phyloP scores from a whole-genome alignment of 1,140 invertebrate genomes.

The Manduca sexta region DNA sequence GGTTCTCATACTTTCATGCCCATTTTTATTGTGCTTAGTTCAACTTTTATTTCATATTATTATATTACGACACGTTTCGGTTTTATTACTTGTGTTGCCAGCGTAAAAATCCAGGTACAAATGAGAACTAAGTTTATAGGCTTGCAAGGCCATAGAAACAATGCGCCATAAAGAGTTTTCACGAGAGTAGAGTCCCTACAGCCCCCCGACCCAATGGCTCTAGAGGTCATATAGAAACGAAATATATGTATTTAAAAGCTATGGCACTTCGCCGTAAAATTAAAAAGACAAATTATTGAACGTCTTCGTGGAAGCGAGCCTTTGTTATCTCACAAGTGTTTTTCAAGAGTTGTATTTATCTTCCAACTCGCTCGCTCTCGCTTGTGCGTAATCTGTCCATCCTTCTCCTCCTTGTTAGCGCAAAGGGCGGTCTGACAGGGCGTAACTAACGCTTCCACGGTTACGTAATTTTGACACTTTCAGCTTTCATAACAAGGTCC shows the following conservation, averaged over 20 bases:
- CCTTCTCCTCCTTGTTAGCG: constrained; percentile 63
- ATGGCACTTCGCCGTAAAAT: constrained; percentile 69
- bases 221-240: constrained; percentile 54
- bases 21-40: constrained; percentile 61
- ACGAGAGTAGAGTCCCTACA: constrained; percentile 54
- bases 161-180: constrained; percentile 62
- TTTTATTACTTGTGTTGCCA: constrained; percentile 16
- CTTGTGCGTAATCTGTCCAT: constrained; percentile 30
- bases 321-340: constrained; percentile 73
- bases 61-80: constrained; percentile 54
- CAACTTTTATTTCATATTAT: constrained; percentile 59
- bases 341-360: constrained; percentile 67
- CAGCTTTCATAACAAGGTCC: constrained; percentile 63
- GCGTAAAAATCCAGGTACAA: background rate
- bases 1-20: constrained; percentile 57
- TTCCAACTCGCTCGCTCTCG: constrained; percentile 38
- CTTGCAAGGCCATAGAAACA: constrained; percentile 44
- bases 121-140: background rate
- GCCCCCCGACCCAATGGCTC: constrained; percentile 56
- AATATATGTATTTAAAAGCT: constrained; percentile 65
- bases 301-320: constrained; percentile 68
- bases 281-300: constrained; percentile 73
- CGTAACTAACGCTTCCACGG: constrained; percentile 61
- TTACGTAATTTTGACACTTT: constrained; percentile 70
- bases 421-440: constrained; percentile 55